A percentile compares a stretch with the other conserved stretches of the same genome.
Evolutionary conservation across 2,888 invertebrate genomes (phyloP).

Genomic region (Cactoblastis cactorum): DNA sequence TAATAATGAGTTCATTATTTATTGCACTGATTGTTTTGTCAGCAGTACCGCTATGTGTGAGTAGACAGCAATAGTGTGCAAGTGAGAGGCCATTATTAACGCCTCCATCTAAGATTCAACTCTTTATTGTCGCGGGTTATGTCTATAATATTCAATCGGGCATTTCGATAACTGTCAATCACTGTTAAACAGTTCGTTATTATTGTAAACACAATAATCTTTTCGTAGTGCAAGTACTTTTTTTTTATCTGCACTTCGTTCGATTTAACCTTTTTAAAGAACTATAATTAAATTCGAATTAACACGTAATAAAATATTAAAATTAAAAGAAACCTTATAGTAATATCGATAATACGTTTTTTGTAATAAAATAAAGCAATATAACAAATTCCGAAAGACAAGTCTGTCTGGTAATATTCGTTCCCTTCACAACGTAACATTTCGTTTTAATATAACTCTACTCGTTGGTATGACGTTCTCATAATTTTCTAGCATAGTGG

Average conservation of each 20-base stretch:
- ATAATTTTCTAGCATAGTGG: slow-evolving; percentile 49
- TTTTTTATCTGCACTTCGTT: background rate
- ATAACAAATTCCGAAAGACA: background rate
- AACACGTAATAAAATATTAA: background rate
- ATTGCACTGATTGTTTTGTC: too few relatives aligned
- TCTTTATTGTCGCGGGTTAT: too few relatives aligned
- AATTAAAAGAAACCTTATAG: slow-evolving; percentile 2
- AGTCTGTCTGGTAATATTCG: background rate
- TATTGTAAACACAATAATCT: slow-evolving; percentile 27
- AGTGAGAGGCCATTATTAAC: too few relatives aligned
- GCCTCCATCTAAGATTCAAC: too few relatives aligned
- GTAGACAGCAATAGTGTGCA: too few relatives aligned
- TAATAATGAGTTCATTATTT: too few relatives aligned
- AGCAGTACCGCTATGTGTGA: too few relatives aligned
- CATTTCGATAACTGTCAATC: too few relatives aligned
- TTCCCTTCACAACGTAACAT: background rate
- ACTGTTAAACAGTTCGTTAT: slow-evolving; percentile 23
- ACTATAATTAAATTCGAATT: background rate
- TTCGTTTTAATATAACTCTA: slow-evolving; percentile 15
- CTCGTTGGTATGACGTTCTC: slow-evolving; percentile 24
- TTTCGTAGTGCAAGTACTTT: slow-evolving; percentile 10
- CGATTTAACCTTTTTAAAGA: background rate
- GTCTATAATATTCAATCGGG: too few relatives aligned
- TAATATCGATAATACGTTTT: background rate
- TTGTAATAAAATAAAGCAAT: slow-evolving; percentile 2